Evolutionary conservation across 2,888 invertebrate species (phyloP).

Genomic region (Stictocephala bisonia): DNA sequence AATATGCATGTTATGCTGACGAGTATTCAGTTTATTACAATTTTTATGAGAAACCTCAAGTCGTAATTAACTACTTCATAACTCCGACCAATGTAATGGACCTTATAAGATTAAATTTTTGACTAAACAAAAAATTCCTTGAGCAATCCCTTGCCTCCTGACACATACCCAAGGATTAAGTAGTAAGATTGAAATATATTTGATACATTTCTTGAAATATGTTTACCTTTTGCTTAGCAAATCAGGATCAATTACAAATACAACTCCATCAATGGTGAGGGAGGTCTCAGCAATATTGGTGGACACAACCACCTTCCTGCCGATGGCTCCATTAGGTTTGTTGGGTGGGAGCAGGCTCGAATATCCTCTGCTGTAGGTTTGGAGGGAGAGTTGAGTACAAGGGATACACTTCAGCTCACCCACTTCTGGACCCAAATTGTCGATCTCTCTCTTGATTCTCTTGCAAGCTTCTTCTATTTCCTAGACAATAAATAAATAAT

Average conservation of each 20-base stretch:
- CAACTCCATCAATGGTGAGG: slow-evolving; percentile 98
- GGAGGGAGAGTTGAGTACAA: slow-evolving; percentile 98
- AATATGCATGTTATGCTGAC: no score
- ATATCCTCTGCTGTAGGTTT: slow-evolving; percentile 95
- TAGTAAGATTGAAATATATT: no score
- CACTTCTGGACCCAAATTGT: slow-evolving; percentile 95
- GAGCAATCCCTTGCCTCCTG: no score
- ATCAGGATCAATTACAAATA: slow-evolving; percentile 99
- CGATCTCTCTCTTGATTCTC: slow-evolving; percentile 94
- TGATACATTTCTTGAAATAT: slow-evolving; percentile 19
- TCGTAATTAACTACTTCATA: slow-evolving; percentile 64
- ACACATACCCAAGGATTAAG: no score
- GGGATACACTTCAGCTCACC: slow-evolving; percentile 98
- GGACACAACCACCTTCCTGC: slow-evolving; percentile 94
- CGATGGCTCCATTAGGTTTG: slow-evolving; percentile 88
- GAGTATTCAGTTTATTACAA: no score
- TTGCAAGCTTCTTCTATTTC: slow-evolving; percentile 99
- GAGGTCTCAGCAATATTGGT: slow-evolving; percentile 99
- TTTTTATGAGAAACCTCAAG: no score
- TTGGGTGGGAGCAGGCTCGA: slow-evolving; percentile 95
- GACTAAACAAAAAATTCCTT: no score
- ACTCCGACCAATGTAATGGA: no score
- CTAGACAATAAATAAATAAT: slow-evolving; percentile 66
- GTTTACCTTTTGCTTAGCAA: slow-evolving; percentile 98
- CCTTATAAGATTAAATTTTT: no score